Percentiles rank a stretch among this genome's conserved stretches.
These are phyloP conservation scores for Ctenopoma multispine DNA, from an alignment of 2,797 vertebrate species.

Conservation along the genomic window DNA sequence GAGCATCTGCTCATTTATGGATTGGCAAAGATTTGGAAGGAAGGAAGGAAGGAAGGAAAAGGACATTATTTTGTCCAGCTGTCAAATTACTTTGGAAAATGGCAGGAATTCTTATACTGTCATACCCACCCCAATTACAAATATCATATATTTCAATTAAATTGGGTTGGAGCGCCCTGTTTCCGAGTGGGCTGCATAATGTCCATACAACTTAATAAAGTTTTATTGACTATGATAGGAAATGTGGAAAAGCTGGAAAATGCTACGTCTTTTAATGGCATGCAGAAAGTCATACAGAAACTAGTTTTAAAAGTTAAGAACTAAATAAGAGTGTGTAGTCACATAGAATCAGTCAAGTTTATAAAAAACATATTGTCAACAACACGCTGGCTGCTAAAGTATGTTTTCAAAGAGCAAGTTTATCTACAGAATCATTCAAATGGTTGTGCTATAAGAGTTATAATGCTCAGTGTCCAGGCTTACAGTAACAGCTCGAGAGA, in stretches of 20 bases:
- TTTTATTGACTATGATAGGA: conserved; percentile 72
- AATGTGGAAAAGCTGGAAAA: conserved; percentile 75
- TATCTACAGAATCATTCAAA: neutral
- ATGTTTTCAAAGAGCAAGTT: neutral
- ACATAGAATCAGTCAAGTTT: neutral
- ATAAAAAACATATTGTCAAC: conserved; percentile 2
- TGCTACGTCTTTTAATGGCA: conserved; percentile 42
- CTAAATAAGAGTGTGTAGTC: conserved; percentile 8
- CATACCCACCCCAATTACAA: conserved; percentile 70
- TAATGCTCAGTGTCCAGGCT: neutral
- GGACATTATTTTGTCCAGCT: conserved; percentile 63
- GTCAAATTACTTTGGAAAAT: conserved; percentile 73
- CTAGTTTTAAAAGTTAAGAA: conserved; percentile 19
- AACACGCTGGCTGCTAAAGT: conserved; percentile 3
- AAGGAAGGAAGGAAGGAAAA: conserved; percentile 63
- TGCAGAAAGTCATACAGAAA: conserved; percentile 49
- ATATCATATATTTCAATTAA: conserved; percentile 77
- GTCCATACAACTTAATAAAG: conserved; percentile 69
- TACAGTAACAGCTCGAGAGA: neutral
- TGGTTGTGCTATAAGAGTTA: too few species aligned
- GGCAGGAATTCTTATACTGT: conserved; percentile 68
- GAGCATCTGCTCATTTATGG: conserved; percentile 52
- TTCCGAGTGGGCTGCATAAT: conserved; percentile 85
- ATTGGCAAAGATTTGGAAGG: conserved; percentile 55
- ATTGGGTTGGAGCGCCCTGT: conserved; percentile 58